Evolutionary conservation across 2,797 vertebrate species (phyloP).

Genomic region (Labeo calbasu): DNA sequence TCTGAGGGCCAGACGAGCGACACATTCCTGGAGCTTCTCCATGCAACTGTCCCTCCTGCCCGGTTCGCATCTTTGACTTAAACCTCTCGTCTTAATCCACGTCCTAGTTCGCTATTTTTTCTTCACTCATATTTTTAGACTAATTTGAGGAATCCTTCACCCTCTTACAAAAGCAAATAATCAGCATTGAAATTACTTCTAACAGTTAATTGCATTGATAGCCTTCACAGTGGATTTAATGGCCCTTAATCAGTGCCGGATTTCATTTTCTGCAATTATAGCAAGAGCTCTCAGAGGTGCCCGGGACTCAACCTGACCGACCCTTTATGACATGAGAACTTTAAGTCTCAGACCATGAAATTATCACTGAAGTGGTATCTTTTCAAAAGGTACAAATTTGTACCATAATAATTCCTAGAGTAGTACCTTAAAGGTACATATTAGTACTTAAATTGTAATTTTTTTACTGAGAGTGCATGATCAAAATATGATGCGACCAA

Average conservation of each 20-base stretch:
- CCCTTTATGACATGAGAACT: neutral
- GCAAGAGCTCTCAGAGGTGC: neutral
- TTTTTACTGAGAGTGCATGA: neutral
- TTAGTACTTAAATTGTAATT: neutral
- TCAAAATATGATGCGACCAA: neutral
- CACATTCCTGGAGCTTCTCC: constrained; percentile 16
- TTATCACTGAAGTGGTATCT: neutral
- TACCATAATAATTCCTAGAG: neutral
- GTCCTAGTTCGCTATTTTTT: neutral
- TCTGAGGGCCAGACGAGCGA: neutral
- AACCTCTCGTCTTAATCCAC: neutral
- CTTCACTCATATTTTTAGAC: neutral
- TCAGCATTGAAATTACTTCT: constrained; percentile 2
- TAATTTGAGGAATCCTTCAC: neutral
- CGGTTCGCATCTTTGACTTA: constrained; percentile 17
- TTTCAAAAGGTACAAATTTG: neutral
- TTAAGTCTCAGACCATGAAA: neutral
- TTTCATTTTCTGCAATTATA: constrained; percentile 21
- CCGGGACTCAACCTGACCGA: neutral
- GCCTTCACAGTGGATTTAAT: constrained; percentile 17
- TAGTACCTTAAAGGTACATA: neutral
- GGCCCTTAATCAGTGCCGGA: constrained; percentile 2
- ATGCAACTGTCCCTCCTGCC: neutral
- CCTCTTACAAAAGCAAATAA: constrained; percentile 7
- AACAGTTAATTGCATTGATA: constrained; percentile 12